Base-by-base conservation (phyloP, 2,797 vertebrate species). In the Phrynocephalus guinanensis region DNA sequence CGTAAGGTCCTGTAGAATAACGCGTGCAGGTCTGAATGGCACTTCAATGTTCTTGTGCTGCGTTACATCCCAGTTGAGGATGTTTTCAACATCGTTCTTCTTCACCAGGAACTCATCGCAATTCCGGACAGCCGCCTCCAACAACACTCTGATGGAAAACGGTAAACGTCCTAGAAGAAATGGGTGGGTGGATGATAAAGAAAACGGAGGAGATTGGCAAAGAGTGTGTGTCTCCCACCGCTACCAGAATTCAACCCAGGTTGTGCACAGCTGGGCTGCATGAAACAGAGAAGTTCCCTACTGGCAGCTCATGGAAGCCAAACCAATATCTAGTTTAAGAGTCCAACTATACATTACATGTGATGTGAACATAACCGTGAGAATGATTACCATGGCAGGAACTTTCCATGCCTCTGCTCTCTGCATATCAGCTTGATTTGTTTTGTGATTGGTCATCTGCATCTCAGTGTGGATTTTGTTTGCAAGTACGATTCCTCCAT, bases 1-100 rank as follows among this genome's bases (percentile, higher is more conserved):
- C 99, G 99, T 99, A 90, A 99, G 99, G 94, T 99, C 99, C 93
- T 99, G 99, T 30, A 99, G 96, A 94, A 99, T 99, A 94, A 99
- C 98, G 0, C 98, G 98, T 1, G 99, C 98, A 2, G 99, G 98
- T 85, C 97, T 98, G 96, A 99, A 99, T 0, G 99, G 98, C 8
- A 99, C 98, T 96, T 99, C 99, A 88, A 99, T 98, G 15, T 96
- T 97, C 83, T 98, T 95, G 79, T 96, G 96, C 95, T 99, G 98
- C 56, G 97, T 96, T 86, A 96, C 90, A 86, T 97, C 98, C 99
- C 99, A 99, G 95, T 98, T 97, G 10, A 99, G 97, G 94, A 99
- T 99, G 91, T 97, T 98, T 93, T 99, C 98, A 93, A 99, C 97
- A 77, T 99, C 99, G 0, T 90, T 96, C 82, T 95, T 91, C 95